A percentile compares a stretch with the other conserved stretches of the same genome.
Evolutionary conservation across 2,113 vertebrate species (phyloP).

Genomic region (Zootoca vivipara): DNA sequence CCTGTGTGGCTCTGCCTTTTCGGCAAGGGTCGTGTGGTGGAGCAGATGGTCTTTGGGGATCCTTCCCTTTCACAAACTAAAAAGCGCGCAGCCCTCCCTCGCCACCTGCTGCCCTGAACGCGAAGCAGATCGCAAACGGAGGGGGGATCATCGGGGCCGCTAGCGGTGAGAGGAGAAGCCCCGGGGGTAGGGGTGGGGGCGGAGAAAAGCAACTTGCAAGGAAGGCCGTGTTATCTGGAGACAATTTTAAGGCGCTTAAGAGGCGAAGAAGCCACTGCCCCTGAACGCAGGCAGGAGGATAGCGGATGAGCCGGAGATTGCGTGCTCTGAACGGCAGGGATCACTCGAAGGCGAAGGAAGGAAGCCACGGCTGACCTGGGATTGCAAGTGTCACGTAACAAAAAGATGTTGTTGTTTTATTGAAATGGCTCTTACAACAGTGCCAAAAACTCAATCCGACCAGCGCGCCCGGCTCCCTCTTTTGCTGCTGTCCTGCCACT

Average conservation of each 20-base stretch:
- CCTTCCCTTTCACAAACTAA: not conserved
- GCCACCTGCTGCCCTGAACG: not conserved
- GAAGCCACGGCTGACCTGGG: not conserved
- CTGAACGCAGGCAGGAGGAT: too few relatives aligned
- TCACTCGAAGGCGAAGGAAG: not conserved
- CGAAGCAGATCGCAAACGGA: too few relatives aligned
- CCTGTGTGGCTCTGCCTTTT: not conserved
- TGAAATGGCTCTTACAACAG: too few relatives aligned
- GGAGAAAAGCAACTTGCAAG: not conserved
- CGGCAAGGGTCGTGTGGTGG: not conserved
- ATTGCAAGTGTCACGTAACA: too few relatives aligned
- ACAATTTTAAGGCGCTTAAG: slow-evolving; percentile 18
- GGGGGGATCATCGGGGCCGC: not conserved
- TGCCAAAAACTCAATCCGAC: not conserved
- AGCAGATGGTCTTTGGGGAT: not conserved
- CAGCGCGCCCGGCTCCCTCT: not conserved
- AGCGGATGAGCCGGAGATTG: not conserved
- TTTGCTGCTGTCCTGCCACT: not conserved
- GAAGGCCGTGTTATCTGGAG: not conserved
- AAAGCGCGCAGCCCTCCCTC: not conserved
- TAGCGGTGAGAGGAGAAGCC: not conserved
- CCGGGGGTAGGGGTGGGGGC: not conserved
- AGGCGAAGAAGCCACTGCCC: not conserved
- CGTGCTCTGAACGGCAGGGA: not conserved
- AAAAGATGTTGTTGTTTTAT: too few relatives aligned